Evolutionary conservation across 2,113 vertebrate genomes (phyloP).

Genomic region (Callopanchax toddi): DNA sequence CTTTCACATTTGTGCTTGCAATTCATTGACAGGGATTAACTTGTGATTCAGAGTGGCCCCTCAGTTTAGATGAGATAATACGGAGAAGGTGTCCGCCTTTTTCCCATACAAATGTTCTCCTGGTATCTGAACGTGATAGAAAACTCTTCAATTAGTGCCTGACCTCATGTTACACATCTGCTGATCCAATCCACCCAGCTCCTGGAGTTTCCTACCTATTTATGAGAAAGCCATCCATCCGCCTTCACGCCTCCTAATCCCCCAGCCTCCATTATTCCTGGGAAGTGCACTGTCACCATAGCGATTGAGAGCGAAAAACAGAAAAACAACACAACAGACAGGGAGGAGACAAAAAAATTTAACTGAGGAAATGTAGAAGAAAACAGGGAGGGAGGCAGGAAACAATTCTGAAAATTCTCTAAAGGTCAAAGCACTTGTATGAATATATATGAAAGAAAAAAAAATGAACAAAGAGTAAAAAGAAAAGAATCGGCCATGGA

Average conservation of each 20-base stretch:
- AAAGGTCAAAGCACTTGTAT: slow-evolving; percentile 65
- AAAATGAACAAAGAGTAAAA: slow-evolving; percentile 55
- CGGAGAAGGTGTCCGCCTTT: slow-evolving; percentile 36
- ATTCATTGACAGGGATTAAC: slow-evolving; percentile 23
- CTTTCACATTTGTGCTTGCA: background rate
- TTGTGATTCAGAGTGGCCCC: slow-evolving; percentile 28
- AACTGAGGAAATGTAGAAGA: slow-evolving; percentile 47
- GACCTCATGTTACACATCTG: slow-evolving; percentile 79
- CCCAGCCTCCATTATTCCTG: slow-evolving; percentile 79
- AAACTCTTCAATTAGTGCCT: slow-evolving; percentile 72
- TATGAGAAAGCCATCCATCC: slow-evolving; percentile 81
- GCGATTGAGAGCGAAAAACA: slow-evolving; percentile 79
- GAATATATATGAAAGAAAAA: slow-evolving; percentile 14
- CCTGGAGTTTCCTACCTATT: slow-evolving; percentile 82
- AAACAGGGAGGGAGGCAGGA: slow-evolving; percentile 53
- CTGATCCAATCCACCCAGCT: slow-evolving; percentile 76
- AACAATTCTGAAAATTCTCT: slow-evolving; percentile 75
- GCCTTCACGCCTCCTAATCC: slow-evolving; percentile 80
- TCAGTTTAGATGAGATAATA: slow-evolving; percentile 40
- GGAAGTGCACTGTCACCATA: slow-evolving; percentile 82
- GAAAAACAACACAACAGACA: slow-evolving; percentile 79
- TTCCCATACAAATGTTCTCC: slow-evolving; percentile 34
- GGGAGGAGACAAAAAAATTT: slow-evolving; percentile 28
- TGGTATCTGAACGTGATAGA: slow-evolving; percentile 65
- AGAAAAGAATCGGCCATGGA: slow-evolving; percentile 65